phyloP scores from a whole-genome alignment of 2,888 invertebrate genomes.

The Ametastegia equiseti region DNA sequence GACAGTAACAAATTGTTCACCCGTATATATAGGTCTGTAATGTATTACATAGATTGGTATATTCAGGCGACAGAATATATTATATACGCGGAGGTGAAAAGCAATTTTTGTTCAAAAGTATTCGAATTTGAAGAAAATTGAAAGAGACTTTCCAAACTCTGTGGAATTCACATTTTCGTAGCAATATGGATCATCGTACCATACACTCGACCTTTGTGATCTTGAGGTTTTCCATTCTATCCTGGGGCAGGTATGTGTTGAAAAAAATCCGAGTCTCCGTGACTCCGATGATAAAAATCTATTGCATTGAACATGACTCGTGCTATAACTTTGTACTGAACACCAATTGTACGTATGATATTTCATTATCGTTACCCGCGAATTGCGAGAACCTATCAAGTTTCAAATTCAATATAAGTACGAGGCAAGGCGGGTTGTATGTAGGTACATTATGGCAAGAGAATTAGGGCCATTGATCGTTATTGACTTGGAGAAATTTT shows the following conservation, averaged over 20 bases:
- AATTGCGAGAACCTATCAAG: not conserved
- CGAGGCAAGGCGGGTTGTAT: not conserved
- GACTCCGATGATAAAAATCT: not conserved
- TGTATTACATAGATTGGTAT: not conserved
- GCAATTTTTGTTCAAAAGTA: slow-evolving; percentile 26
- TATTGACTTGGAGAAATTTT: not conserved
- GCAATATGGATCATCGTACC: not conserved
- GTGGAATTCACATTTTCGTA: not conserved
- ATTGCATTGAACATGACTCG: not conserved
- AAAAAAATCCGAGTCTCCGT: not conserved
- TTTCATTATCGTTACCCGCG: too few relatives aligned
- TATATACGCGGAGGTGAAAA: not conserved
- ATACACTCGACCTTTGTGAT: not conserved
- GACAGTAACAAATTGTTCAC: not conserved
- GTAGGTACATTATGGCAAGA: not conserved
- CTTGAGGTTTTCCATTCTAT: not conserved
- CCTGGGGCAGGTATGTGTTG: not conserved
- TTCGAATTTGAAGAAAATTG: not conserved
- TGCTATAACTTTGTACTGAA: too few relatives aligned
- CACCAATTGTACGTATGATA: too few relatives aligned
- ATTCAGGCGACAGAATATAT: not conserved
- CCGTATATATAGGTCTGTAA: too few relatives aligned
- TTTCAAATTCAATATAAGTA: not conserved
- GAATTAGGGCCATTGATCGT: not conserved
- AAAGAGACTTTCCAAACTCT: not conserved